Base-by-base conservation (phyloP, 2,888 invertebrate species). In the Globia sparganii region DNA sequence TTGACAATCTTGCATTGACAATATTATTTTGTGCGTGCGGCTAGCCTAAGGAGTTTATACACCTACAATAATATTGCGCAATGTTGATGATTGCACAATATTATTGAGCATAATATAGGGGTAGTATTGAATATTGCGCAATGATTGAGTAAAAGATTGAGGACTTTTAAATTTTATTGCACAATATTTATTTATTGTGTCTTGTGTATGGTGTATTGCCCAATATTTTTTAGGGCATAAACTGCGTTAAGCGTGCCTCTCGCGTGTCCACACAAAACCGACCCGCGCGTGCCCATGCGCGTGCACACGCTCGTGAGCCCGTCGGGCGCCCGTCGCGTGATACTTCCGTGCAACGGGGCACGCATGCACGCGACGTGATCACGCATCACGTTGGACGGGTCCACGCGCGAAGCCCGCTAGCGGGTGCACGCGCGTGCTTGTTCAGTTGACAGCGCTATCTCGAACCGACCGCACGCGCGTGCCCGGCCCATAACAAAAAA, bases 361-460 rank as follows among this genome's bases (percentile, higher is more conserved):
- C 82, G 82, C 79, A 82, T 80, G 79, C 79, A 77, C 79, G 81
- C 84, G 82, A 84, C 84, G 84, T 80, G 79, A 82, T 82, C 84
- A 81, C 84, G 80, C 84, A 84, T 84, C 84, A 82, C 84, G 82
- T 84, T 74, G 73, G 68, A 73, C 84, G 82, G 84, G 84, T 80
- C 77, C 84, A 83, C 82, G 82, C 82, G 80, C 77, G 82, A 75
- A 77, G 72, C 77, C 77, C 73, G 77, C 77, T 64, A 70, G 70
- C 70, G 70, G 70, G 70, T 43, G 43, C 70, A 80, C 75, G 80
- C 80, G 73, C 75, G 80, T 80, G 76, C 78, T 83, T 78, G 76
- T 83, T 78, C 83, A 81, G 83, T 80, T 80, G 69, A 77, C 68
- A 77, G 68, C 77, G 81, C 81, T 82, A 82, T 79, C 79, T 82